Percentiles rank a stretch among this genome's conserved stretches.
Evolutionary conservation across 2,113 vertebrate species (phyloP).

Genomic region (Cottus gobio): DNA sequence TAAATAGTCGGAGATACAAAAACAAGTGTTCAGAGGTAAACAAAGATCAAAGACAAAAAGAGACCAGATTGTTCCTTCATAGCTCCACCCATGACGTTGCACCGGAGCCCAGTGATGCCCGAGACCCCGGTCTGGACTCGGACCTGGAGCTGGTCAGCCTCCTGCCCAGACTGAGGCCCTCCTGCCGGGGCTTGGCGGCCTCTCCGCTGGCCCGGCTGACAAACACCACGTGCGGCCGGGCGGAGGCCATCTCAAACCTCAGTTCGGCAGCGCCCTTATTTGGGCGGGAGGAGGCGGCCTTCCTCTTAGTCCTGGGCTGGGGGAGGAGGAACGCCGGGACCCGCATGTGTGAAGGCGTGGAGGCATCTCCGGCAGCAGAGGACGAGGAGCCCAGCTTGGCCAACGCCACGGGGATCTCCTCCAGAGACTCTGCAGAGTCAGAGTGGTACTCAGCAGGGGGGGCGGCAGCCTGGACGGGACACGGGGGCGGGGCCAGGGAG

Average conservation of each 20-base stretch:
- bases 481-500: slow-evolving; percentile 26
- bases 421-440: slow-evolving; percentile 90
- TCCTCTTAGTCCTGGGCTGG: slow-evolving; percentile 80
- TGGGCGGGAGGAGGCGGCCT: slow-evolving; percentile 52
- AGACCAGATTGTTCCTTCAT: slow-evolving; percentile 7
- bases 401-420: slow-evolving; percentile 91
- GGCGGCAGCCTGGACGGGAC: slow-evolving; percentile 77
- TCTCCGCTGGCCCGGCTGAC: slow-evolving; percentile 87
- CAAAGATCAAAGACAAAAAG: slow-evolving; percentile 14
- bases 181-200: slow-evolving; percentile 15
- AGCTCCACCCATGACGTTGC: slow-evolving; percentile 43
- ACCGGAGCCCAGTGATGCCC: slow-evolving; percentile 6
- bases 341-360: slow-evolving; percentile 30
- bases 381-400: slow-evolving; percentile 86
- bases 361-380: slow-evolving; percentile 21
- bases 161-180: slow-evolving; percentile 35
- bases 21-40: slow-evolving; percentile 8
- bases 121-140: slow-evolving; percentile 1
- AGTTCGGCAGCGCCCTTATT: slow-evolving; percentile 44
- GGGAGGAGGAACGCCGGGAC: slow-evolving; percentile 32
- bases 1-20: slow-evolving; percentile 57
- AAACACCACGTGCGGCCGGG: slow-evolving; percentile 81
- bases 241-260: slow-evolving; percentile 80
- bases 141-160: slow-evolving; percentile 33
- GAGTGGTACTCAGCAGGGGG: slow-evolving; percentile 88